phyloP scores from a whole-genome alignment of 2,888 invertebrate genomes.

The Scaptomyza polygonia region DNA sequence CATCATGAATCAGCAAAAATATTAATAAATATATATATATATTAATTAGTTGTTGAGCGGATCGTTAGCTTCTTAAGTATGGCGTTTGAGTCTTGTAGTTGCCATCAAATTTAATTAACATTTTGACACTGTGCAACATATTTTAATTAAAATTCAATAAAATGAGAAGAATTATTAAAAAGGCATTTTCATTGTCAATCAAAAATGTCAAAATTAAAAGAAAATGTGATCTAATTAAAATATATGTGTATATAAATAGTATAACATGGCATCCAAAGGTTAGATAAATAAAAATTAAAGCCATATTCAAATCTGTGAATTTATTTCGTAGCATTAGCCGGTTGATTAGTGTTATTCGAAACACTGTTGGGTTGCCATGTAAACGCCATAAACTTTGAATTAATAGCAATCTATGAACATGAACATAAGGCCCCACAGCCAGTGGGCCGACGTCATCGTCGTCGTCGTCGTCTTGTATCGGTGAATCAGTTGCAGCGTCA shows the following conservation, averaged over 20 bases:
- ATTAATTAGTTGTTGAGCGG: constrained; percentile 72
- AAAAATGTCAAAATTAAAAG: no score
- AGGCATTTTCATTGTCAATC: no score
- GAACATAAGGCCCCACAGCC: constrained; percentile 7
- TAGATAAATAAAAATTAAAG: no score
- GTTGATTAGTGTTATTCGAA: constrained; percentile 19
- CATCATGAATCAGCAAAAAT: constrained; percentile 73
- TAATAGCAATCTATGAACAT: constrained; percentile 43
- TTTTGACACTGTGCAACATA: constrained; percentile 40
- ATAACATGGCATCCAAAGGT: no score
- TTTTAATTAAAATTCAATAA: no score
- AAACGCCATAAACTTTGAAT: constrained; percentile 22
- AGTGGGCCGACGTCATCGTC: not conserved
- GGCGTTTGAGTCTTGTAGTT: constrained; percentile 34
- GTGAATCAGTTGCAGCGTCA: constrained; percentile 34
- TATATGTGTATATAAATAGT: no score
- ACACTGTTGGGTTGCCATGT: constrained; percentile 22
- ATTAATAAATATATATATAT: constrained; percentile 50
- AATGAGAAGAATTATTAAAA: no score
- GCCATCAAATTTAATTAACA: constrained; percentile 59
- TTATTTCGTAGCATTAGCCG: not conserved
- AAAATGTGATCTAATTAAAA: no score
- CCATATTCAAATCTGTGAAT: no score
- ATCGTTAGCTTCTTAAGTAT: constrained; percentile 68
- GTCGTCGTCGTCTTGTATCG: not conserved